phyloP scores from a whole-genome alignment of 2,888 invertebrate species.

The Allacma fusca region DNA sequence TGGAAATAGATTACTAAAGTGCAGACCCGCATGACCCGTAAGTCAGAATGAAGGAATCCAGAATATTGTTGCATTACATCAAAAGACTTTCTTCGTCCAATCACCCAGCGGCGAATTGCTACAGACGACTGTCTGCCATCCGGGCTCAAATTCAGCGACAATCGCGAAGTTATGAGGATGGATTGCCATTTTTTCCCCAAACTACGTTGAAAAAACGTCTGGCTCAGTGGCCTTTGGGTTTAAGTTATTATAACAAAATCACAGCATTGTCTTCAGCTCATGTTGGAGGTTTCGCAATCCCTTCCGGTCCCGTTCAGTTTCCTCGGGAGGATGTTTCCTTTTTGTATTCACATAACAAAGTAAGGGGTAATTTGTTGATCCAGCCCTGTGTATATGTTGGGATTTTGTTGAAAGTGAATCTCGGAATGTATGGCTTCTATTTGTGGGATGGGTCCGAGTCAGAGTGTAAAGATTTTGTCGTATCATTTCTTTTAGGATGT shows the following conservation, averaged over 20 bases:
- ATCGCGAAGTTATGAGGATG: neutral
- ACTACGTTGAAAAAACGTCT: constrained; percentile 19
- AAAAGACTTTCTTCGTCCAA: constrained; percentile 5
- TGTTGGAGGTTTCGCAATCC: too few relatives aligned
- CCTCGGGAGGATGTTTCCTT: neutral
- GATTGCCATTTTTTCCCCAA: neutral
- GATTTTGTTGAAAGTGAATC: too few relatives aligned
- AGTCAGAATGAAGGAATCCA: constrained; percentile 25
- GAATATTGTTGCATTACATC: constrained; percentile 29
- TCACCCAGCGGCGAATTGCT: neutral
- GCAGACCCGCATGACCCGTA: too few relatives aligned
- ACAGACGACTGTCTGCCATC: constrained; percentile 20
- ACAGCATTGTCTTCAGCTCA: neutral
- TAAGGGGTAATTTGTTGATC: neutral
- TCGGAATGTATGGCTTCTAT: too few relatives aligned
- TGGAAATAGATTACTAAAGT: too few relatives aligned
- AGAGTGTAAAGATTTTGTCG: constrained; percentile 1
- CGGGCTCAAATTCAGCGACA: constrained; percentile 38
- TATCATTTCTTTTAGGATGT: neutral
- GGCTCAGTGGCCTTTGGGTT: constrained; percentile 37
- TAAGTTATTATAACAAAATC: constrained; percentile 37
- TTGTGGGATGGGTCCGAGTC: too few relatives aligned
- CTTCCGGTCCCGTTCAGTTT: neutral
- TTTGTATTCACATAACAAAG: neutral
- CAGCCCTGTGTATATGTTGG: too few relatives aligned